These are phyloP conservation scores for Camponotus fellah DNA, from an alignment of 2,888 invertebrate genomes.

Conservation along the genomic window DNA sequence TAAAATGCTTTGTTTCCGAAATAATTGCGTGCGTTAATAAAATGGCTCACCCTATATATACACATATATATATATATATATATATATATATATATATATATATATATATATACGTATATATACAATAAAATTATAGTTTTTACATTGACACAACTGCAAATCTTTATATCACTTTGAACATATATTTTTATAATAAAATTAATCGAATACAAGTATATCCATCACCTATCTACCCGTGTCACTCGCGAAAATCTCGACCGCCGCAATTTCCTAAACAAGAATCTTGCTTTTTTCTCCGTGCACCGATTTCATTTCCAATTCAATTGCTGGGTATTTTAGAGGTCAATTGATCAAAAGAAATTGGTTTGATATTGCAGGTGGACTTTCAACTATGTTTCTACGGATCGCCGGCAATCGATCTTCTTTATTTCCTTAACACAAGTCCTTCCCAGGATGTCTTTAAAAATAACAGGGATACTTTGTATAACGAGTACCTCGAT, in stretches of 20 bases:
- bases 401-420: no score
- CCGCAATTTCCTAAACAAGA: slow-evolving; percentile 79
- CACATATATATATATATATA: background rate
- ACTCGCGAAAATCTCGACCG: slow-evolving; percentile 58
- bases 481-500: no score
- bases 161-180: background rate
- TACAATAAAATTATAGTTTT: background rate
- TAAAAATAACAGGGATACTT: no score
- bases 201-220: slow-evolving; percentile 70
- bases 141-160: background rate
- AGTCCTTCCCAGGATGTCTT: no score
- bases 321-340: slow-evolving; percentile 67
- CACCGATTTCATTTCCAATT: slow-evolving; percentile 78
- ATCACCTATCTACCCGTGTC: slow-evolving; percentile 54
- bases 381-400: no score
- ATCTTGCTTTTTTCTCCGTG: slow-evolving; percentile 63
- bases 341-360: slow-evolving; percentile 47
- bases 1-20: no score
- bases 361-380: no score
- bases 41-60: no score
- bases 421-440: no score
- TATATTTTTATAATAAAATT: slow-evolving; percentile 69
- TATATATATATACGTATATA: no score
- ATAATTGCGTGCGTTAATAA: no score
- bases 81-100: background rate